phyloP scores from a whole-genome alignment of 30 jellyfish, hydroid and myxozoan species.

The Euphysa ruthae region DNA sequence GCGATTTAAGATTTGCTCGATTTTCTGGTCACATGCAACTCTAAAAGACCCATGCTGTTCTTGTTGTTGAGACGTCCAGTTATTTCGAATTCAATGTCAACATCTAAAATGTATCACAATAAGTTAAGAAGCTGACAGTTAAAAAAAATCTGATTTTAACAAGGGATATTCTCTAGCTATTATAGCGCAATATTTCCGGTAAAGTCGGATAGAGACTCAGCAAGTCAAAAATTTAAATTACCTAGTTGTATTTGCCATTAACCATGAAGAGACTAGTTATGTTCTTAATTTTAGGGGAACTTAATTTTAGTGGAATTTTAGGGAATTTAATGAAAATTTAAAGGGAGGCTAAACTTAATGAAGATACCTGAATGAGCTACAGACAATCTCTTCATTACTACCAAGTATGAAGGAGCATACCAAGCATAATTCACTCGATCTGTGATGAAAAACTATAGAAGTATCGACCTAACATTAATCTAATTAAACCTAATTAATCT shows the following conservation, averaged over 20 bases:
- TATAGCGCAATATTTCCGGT: too few species aligned
- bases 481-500: background rate
- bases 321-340: background rate
- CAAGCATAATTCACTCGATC: constrained; percentile 31
- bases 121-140: background rate
- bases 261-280: background rate
- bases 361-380: constrained; percentile 16
- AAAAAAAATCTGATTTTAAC: background rate
- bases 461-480: background rate
- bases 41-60: too few species aligned
- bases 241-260: background rate
- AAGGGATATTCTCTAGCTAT: background rate
- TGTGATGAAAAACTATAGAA: background rate
- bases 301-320: too few species aligned
- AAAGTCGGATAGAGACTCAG: too few species aligned
- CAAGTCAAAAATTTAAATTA: background rate
- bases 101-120: background rate
- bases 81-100: background rate
- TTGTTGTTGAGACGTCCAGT: background rate
- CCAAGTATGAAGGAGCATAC: too few species aligned
- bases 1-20: too few species aligned
- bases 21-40: too few species aligned
- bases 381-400: constrained; percentile 7
- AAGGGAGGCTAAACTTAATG: background rate
- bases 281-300: background rate